Conservation (phyloP, 2,888 invertebrate species). For the Invenusta paracnida region DNA sequence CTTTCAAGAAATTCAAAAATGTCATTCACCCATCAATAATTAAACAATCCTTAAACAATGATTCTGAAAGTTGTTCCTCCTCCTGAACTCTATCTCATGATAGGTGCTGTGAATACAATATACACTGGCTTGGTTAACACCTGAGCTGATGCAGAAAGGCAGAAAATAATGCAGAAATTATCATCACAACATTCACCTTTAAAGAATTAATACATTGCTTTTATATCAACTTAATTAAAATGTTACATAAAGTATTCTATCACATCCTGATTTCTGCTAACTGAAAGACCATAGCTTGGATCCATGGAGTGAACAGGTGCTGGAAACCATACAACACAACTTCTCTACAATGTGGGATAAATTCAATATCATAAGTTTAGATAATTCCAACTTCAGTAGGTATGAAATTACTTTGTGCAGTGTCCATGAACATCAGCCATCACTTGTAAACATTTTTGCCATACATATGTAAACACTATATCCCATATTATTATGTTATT, state of each 20-base stretch:
- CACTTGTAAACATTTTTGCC: neutral
- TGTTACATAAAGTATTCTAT: neutral
- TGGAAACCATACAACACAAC: neutral
- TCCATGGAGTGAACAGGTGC: neutral
- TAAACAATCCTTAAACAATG: neutral
- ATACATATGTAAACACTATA: neutral
- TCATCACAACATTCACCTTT: no score
- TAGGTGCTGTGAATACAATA: neutral
- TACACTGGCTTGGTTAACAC: neutral
- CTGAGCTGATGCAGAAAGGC: neutral
- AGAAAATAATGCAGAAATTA: no score
- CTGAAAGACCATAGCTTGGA: neutral
- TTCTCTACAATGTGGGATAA: neutral
- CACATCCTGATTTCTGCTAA: neutral
- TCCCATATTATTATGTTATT: neutral
- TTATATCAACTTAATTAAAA: no score
- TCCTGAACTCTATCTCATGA: conserved; percentile 6
- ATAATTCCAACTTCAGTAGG: neutral
- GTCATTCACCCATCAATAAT: conserved; percentile 16
- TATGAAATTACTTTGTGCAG: neutral
- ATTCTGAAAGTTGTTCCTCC: conserved; percentile 25
- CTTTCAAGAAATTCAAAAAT: conserved; percentile 4
- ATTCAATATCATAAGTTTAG: neutral
- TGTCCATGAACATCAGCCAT: neutral
- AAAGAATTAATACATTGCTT: no score